A percentile compares a stretch with the other conserved stretches of the same genome.
Evolutionary conservation across 2,888 invertebrate species (phyloP).

Genomic region (Cheilosia vernalis): DNA sequence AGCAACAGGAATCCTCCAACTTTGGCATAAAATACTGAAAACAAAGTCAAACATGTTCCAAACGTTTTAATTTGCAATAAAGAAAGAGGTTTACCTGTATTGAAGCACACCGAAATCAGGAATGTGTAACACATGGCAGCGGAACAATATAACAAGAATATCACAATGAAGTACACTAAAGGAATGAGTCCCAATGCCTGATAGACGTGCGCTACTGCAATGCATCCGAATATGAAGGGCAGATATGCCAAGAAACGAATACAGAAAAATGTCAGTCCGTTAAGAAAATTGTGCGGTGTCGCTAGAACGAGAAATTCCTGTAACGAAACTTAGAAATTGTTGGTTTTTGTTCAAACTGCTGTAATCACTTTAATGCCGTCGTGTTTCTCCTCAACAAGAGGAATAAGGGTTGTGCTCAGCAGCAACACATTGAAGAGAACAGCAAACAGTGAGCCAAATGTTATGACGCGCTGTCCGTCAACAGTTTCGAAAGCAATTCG

Average conservation of each 20-base stretch:
- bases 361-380: conserved; percentile 85
- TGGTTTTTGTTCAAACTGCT: not conserved
- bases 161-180: conserved; percentile 76
- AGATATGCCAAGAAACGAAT: conserved; percentile 79
- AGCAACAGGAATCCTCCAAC: conserved; percentile 81
- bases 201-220: conserved; percentile 77
- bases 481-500: conserved; percentile 75
- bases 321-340: conserved; percentile 15
- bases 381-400: conserved; percentile 86
- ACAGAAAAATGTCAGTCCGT: conserved; percentile 81
- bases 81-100: conserved; percentile 79
- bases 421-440: conserved; percentile 79
- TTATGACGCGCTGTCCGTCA: conserved; percentile 77
- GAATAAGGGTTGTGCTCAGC: conserved; percentile 83
- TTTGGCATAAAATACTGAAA: conserved; percentile 82
- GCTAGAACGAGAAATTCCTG: conserved; percentile 81
- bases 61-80: not conserved
- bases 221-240: conserved; percentile 75
- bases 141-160: conserved; percentile 79
- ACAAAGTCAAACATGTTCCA: not conserved
- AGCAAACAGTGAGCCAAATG: conserved; percentile 79
- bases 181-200: conserved; percentile 77
- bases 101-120: conserved; percentile 82
- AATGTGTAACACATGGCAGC: conserved; percentile 81
- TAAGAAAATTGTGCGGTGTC: conserved; percentile 81